A percentile compares a stretch with the other conserved stretches of the same genome.
Conservation (phyloP, 2,113 vertebrate species). For the Cynocephalus volans region DNA sequence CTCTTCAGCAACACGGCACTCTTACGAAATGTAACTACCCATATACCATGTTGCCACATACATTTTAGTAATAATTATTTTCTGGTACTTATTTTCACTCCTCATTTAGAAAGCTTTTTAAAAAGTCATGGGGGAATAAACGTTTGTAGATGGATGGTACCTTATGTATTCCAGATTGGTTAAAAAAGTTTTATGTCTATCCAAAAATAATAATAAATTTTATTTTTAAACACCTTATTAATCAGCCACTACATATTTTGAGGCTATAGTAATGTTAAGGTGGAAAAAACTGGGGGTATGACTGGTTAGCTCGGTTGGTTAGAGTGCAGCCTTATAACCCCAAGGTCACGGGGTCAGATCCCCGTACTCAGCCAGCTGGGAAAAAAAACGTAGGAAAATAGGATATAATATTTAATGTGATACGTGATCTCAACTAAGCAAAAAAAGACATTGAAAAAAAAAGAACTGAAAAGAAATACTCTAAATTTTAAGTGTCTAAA, state of each 20-base stretch:
- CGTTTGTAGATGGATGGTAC: not conserved
- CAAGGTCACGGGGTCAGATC: no score
- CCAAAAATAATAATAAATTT: not conserved
- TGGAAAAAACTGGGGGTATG: not conserved
- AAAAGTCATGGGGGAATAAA: not conserved
- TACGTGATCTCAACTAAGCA: not conserved
- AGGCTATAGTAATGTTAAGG: not conserved
- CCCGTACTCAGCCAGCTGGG: no score
- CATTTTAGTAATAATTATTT: not conserved
- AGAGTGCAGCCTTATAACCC: no score
- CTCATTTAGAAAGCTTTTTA: not conserved
- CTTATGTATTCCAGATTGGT: not conserved
- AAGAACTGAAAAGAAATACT: not conserved
- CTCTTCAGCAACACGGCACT: not conserved
- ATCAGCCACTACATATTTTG: not conserved
- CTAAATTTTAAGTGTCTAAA: constrained; percentile 17
- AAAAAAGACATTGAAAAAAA: not conserved
- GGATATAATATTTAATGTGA: not conserved
- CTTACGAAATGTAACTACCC: not conserved
- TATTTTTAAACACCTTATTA: constrained; percentile 34
- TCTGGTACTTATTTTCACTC: not conserved
- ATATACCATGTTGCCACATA: not conserved
- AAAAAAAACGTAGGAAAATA: not conserved
- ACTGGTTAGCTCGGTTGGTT: no score
- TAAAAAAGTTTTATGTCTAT: not conserved